Conservation (phyloP, 1,140 invertebrate genomes). For the Portunus trituberculatus region DNA sequence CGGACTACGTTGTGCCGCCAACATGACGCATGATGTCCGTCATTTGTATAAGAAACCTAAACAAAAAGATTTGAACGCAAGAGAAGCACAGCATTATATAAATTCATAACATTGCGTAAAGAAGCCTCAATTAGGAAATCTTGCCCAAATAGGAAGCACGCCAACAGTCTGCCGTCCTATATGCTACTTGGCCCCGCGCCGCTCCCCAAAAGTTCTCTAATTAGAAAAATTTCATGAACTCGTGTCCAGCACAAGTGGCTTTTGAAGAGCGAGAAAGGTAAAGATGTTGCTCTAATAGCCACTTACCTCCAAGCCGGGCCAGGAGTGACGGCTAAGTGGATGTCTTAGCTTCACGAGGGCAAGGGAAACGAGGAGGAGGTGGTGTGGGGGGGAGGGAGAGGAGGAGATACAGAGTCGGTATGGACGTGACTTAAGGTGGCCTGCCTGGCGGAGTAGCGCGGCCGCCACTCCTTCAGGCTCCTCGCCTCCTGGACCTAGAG, state of each 20-base stretch:
- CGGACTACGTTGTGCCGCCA: background rate
- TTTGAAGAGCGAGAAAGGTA: constrained; percentile 45
- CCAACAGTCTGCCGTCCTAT: background rate
- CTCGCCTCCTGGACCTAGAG: constrained; percentile 5
- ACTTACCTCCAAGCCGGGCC: constrained; percentile 32
- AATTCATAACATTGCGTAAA: background rate
- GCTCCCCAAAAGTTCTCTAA: constrained; percentile 45
- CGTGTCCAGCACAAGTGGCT: constrained; percentile 29
- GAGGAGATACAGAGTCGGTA: constrained; percentile 1
- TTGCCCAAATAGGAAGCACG: background rate
- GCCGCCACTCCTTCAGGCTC: background rate
- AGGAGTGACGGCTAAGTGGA: constrained; percentile 14
- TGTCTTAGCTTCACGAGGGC: constrained; percentile 9
- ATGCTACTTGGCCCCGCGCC: background rate
- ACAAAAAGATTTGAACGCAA: background rate
- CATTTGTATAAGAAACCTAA: background rate
- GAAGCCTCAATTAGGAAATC: background rate
- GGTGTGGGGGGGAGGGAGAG: background rate
- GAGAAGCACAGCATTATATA: background rate
- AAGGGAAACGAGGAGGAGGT: background rate
- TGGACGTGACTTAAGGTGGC: background rate
- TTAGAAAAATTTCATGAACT: constrained; percentile 54
- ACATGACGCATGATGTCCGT: background rate
- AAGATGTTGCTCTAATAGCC: constrained; percentile 44
- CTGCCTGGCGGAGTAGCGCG: background rate